Conservation (phyloP, 2,113 vertebrate species). For the Bostrychus sinensis region DNA sequence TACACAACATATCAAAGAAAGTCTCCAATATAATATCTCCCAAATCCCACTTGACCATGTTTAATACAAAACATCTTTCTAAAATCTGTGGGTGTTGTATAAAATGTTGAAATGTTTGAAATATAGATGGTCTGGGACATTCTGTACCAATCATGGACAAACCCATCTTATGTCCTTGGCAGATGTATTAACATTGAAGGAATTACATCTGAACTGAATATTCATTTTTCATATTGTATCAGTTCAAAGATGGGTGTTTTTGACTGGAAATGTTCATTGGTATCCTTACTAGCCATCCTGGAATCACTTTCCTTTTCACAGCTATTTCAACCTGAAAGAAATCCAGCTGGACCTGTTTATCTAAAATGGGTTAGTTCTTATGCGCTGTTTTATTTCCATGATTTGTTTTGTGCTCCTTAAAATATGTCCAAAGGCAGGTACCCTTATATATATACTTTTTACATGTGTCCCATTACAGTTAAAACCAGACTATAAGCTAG, state of each 20-base stretch:
- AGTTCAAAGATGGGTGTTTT: background rate
- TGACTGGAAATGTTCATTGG: background rate
- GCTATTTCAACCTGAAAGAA: background rate
- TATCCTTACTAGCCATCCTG: background rate
- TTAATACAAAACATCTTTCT: conserved; percentile 1
- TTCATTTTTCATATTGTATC: background rate
- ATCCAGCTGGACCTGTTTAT: too few relatives aligned
- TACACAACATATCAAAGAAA: background rate
- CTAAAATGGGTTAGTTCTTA: background rate
- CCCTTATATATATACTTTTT: too few relatives aligned
- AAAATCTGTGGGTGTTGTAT: background rate
- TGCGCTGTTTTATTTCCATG: too few relatives aligned
- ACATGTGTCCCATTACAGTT: too few relatives aligned
- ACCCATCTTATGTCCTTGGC: conserved; percentile 1
- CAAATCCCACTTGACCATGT: conserved; percentile 2
- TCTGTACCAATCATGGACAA: conserved; percentile 1
- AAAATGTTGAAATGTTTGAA: conserved; percentile 4
- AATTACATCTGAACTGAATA: conserved; percentile 8
- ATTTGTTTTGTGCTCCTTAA: too few relatives aligned
- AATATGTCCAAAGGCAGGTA: too few relatives aligned
- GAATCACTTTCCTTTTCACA: background rate
- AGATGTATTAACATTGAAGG: background rate
- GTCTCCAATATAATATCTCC: background rate
- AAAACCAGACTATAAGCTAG: too few relatives aligned
- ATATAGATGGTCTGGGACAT: background rate